Evolutionary conservation across 2,888 invertebrate genomes (phyloP).

Genomic region (Scrobipalpa costella): DNA sequence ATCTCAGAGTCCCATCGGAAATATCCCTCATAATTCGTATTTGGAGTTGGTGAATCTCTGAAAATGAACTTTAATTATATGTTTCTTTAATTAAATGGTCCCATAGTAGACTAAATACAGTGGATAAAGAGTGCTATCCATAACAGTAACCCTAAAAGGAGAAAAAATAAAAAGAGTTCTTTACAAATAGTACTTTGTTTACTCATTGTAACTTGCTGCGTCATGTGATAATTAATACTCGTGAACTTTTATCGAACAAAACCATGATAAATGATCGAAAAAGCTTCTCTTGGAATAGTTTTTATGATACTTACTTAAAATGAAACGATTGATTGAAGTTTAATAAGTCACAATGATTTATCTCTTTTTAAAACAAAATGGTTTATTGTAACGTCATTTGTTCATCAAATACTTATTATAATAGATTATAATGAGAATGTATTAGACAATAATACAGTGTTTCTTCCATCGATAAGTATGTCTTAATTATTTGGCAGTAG

Average conservation of each 20-base stretch:
- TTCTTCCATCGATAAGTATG: background rate
- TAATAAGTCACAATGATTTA: background rate
- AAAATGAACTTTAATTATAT: too few species aligned
- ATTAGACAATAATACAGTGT: too few species aligned
- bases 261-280: background rate
- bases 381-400: background rate
- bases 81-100: too few species aligned
- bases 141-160: too few species aligned
- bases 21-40: too few species aligned
- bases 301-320: background rate
- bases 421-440: background rate
- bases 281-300: background rate
- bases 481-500: too few species aligned
- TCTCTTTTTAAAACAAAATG: background rate
- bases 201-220: background rate
- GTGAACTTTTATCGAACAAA: background rate
- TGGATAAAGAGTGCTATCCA: too few species aligned
- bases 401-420: background rate
- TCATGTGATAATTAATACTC: background rate
- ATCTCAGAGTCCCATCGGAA: too few species aligned
- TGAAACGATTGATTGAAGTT: background rate
- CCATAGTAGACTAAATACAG: too few species aligned
- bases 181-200: background rate
- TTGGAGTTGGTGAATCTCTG: too few species aligned
- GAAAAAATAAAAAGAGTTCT: too few species aligned